Evolutionary conservation across 2,797 vertebrate genomes (phyloP), one percentile per base, ranked within the genome.

Genomic region (Coendou prehensilis): DNA sequence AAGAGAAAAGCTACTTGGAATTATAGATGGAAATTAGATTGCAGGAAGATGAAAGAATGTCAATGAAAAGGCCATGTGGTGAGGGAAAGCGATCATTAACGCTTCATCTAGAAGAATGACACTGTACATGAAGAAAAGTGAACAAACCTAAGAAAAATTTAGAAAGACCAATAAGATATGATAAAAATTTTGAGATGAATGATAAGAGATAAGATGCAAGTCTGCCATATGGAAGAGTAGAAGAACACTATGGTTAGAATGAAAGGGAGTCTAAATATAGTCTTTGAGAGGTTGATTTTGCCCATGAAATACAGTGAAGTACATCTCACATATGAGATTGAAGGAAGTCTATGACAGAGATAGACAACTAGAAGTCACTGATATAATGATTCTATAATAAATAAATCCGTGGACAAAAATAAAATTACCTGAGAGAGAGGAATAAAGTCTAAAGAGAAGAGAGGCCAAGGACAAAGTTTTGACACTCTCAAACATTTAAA

Each of bases 401-500:
- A 73, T 71, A 93, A 86, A 94, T 59, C 4, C 30, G 69, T 11
- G 23, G 5, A 17, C 41, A 78, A 61, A 87, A 87, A 52, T 76
- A 82, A 79, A 73, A 56, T 37, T 28, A 47, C 15, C 22, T 47
- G 69, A 50, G 33, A 61, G 6, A 56, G 14, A 64, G 18, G n/a
- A 28, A 57, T 20, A 85, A 45, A 45, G 41, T 61, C 1, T 37
- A 52, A 96, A 96, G 47, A 90, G 37, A 95, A 90, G 45, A 71
- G 11, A 23, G 15, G n/a, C 22, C 9, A 79, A 87, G 41, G 57
- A 78, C 20, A 82, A 87, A 47, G 20, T 33, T 90, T n/a, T 91
- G 50, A 93, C 89, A 94, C 17, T 26, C 75, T 28, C 88, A 93
- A 71, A 52, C 54, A 88, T 15, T 63, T 89, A 57, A 94, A 94